Evolutionary conservation across 1,140 invertebrate species (phyloP).

Genomic region (Aleiodes sp.): DNA sequence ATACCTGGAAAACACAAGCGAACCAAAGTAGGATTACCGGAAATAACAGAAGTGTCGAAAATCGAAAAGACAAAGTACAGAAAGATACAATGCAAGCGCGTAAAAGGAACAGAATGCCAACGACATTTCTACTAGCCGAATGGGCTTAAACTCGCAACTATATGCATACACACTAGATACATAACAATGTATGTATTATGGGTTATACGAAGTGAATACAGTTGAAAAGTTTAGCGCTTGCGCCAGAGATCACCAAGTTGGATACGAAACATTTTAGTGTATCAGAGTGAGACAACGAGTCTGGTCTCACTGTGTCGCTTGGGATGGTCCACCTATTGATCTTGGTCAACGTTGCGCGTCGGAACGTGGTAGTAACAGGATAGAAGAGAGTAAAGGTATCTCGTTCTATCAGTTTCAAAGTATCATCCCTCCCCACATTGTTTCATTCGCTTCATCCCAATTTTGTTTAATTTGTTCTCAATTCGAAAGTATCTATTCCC

Average conservation of each 20-base stretch:
- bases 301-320: constrained; percentile 50
- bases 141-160: not conserved
- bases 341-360: constrained; percentile 53
- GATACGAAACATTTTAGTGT: constrained; percentile 3
- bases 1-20: too few relatives aligned
- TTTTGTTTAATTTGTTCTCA: too few relatives aligned
- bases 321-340: constrained; percentile 59
- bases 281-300: constrained; percentile 36
- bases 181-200: constrained; percentile 16
- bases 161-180: not conserved
- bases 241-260: constrained; percentile 47
- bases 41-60: too few relatives aligned
- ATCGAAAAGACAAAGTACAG: not conserved
- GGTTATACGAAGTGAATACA: constrained; percentile 19
- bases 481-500: not conserved
- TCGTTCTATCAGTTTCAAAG: constrained; percentile 32
- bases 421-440: constrained; percentile 7
- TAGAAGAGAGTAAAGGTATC: constrained; percentile 6
- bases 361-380: constrained; percentile 39
- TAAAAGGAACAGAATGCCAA: constrained; percentile 12
- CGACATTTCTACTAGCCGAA: constrained; percentile 17
- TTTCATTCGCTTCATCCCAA: too few relatives aligned
- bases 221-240: constrained; percentile 45
- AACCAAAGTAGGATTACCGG: too few relatives aligned
- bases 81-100: constrained; percentile 21